Conservation (phyloP, 1,140 invertebrate genomes). For the Hypsibius dujardini region DNA sequence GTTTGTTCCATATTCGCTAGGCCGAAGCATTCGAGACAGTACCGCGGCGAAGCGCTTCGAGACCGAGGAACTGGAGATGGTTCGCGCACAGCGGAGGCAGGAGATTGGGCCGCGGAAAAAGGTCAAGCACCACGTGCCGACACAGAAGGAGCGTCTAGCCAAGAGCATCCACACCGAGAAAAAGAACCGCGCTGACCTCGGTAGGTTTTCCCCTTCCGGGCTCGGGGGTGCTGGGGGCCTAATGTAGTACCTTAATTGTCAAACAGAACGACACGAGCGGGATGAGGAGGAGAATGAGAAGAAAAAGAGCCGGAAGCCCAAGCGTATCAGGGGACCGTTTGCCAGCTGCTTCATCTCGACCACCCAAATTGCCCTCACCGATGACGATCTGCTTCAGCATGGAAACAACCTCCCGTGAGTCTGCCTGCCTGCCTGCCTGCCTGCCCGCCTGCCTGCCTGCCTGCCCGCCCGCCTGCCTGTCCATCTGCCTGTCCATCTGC, state of each 20-base stretch:
- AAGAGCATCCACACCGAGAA: constrained; percentile 2
- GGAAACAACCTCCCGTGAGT: too few species aligned
- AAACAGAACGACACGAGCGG: neutral
- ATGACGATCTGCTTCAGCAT: too few species aligned
- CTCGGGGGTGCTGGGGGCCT: neutral
- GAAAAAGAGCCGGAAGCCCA: neutral
- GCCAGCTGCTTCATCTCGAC: constrained; percentile 4
- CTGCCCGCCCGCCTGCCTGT: too few species aligned
- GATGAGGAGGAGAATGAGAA: constrained; percentile 15
- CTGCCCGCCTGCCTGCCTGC: too few species aligned
- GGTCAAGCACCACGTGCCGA: neutral
- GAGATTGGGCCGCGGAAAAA: constrained; percentile 13
- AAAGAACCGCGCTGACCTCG: constrained; percentile 3
- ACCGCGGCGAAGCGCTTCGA: constrained; percentile 15
- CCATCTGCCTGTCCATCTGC: too few species aligned
- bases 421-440: too few species aligned
- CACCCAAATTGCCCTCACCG: neutral
- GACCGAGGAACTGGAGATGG: neutral
- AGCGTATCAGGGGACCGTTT: neutral
- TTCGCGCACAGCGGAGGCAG: neutral
- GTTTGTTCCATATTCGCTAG: neutral
- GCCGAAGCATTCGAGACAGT: constrained; percentile 16
- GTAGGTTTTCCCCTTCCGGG: neutral
- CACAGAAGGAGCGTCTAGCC: neutral
- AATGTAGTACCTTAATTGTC: neutral